Conservation (phyloP, 1,140 invertebrate species). For the Drosophila saltans region DNA sequence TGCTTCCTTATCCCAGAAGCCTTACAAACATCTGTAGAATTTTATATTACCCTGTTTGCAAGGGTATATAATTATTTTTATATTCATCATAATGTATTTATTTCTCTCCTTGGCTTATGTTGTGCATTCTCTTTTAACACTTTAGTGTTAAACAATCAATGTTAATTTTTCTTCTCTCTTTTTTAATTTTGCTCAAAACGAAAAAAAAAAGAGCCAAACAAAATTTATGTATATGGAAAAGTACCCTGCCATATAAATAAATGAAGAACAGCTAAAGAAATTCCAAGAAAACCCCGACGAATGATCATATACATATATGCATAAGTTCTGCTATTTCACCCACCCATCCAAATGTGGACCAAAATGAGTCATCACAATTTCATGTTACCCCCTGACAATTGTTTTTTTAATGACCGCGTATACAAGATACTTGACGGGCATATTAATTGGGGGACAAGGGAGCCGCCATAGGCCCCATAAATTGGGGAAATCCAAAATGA, state of each 20-base stretch:
- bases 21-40: neutral
- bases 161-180: slow-evolving; percentile 35
- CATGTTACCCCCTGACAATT: slow-evolving; percentile 58
- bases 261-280: slow-evolving; percentile 3
- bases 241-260: slow-evolving; percentile 41
- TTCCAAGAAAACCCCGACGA: slow-evolving; percentile 39
- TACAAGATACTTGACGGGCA: slow-evolving; percentile 57
- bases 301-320: no score
- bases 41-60: neutral
- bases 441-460: slow-evolving; percentile 55
- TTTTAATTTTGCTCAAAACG: slow-evolving; percentile 37
- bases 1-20: neutral
- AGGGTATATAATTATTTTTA: slow-evolving; percentile 4
- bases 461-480: slow-evolving; percentile 15
- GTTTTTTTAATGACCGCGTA: slow-evolving; percentile 24
- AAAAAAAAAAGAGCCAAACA: slow-evolving; percentile 6
- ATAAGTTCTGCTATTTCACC: slow-evolving; percentile 19
- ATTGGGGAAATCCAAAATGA: slow-evolving; percentile 52
- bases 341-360: slow-evolving; percentile 27
- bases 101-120: slow-evolving; percentile 18
- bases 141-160: slow-evolving; percentile 34
- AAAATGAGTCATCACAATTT: slow-evolving; percentile 46
- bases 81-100: neutral
- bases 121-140: slow-evolving; percentile 43
- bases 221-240: slow-evolving; percentile 54